These are phyloP conservation scores for Pristionchus arcanus DNA, from an alignment of 2,888 invertebrate genomes.

Conservation along the genomic window DNA sequence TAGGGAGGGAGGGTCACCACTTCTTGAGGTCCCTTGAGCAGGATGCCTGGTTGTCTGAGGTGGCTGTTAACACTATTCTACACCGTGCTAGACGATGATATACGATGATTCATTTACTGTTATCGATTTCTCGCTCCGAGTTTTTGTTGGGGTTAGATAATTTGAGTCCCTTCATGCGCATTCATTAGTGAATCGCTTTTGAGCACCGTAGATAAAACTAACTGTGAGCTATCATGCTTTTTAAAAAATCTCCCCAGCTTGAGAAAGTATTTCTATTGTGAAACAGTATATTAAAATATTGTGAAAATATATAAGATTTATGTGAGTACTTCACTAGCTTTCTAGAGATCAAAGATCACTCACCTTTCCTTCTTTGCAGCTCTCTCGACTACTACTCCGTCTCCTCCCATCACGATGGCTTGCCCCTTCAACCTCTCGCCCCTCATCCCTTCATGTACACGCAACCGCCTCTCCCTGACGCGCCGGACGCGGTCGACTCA, in stretches of 20 bases:
- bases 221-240: no score
- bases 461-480: neutral
- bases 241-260: no score
- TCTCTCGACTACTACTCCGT: neutral
- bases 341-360: neutral
- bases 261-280: no score
- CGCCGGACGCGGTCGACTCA: neutral
- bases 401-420: neutral
- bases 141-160: neutral
- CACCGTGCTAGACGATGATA: neutral
- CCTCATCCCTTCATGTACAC: constrained; percentile 13
- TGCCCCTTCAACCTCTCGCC: neutral
- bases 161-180: neutral
- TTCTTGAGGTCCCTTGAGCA: neutral
- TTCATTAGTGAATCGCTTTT: neutral
- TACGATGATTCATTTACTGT: neutral
- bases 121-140: neutral
- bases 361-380: neutral
- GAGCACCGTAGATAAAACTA: no score
- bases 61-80: neutral
- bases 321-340: neutral
- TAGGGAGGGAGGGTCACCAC: neutral
- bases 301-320: no score
- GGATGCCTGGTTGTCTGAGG: neutral
- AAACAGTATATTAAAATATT: no score